Evolutionary conservation across 2,113 vertebrate species (phyloP).

Genomic region (Vanacampus margaritifer): DNA sequence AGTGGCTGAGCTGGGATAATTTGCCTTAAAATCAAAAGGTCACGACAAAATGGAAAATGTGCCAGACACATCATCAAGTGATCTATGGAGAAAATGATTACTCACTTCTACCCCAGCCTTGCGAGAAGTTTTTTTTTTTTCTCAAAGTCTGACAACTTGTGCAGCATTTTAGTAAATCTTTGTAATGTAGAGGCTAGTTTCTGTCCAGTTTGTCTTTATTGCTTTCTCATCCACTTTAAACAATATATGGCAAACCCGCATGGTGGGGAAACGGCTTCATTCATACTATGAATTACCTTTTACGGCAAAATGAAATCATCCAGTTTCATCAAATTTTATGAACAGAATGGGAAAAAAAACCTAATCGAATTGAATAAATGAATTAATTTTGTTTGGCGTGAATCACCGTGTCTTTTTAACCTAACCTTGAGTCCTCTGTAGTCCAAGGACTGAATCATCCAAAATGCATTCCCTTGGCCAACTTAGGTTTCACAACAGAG

Average conservation of each 20-base stretch:
- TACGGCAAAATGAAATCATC: background rate
- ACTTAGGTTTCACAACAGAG: constrained; percentile 30
- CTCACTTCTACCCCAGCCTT: background rate
- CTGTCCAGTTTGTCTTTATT: background rate
- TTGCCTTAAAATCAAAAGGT: background rate
- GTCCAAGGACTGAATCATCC: constrained; percentile 21
- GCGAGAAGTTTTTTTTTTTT: background rate
- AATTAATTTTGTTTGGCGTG: background rate
- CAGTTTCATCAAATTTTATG: background rate
- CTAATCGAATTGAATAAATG: background rate
- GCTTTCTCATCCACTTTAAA: background rate
- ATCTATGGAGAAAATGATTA: background rate
- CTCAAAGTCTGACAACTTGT: background rate
- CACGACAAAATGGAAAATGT: background rate
- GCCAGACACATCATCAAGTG: background rate
- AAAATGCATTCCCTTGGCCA: constrained; percentile 26
- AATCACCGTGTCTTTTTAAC: constrained; percentile 1
- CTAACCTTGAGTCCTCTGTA: constrained; percentile 15
- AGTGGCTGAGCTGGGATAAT: background rate
- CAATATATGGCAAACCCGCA: too few species aligned
- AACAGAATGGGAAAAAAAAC: background rate
- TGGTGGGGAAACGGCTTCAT: background rate
- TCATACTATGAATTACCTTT: background rate
- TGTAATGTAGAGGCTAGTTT: background rate
- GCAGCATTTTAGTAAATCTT: background rate